Evolutionary conservation across 2,113 vertebrate genomes (phyloP).

Genomic region (Nesogale talazaci): DNA sequence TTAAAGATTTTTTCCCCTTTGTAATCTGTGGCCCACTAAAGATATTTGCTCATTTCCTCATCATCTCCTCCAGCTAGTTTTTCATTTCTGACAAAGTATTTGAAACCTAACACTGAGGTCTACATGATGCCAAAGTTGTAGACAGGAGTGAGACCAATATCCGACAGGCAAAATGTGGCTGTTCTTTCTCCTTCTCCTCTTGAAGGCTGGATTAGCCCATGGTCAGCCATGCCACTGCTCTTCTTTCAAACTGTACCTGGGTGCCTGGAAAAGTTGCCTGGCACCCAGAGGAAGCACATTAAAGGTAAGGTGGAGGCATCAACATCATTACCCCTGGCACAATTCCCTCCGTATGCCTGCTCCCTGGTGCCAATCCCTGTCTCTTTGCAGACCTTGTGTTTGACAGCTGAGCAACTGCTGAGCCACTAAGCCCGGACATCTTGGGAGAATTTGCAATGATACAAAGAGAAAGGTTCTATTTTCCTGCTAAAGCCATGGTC

Average conservation of each 20-base stretch:
- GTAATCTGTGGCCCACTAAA: conserved; percentile 1
- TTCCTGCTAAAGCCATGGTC: background rate
- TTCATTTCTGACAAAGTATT: conserved; percentile 30
- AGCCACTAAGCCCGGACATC: conserved; percentile 50
- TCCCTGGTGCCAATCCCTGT: conserved; percentile 5
- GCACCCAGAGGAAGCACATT: background rate
- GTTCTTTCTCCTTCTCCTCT: background rate
- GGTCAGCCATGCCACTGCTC: background rate
- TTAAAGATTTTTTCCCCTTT: conserved; percentile 46
- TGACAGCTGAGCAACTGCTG: conserved; percentile 32
- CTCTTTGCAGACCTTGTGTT: background rate
- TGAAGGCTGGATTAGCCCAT: background rate
- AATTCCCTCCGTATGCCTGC: background rate
- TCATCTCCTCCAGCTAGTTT: background rate
- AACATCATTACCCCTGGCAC: background rate
- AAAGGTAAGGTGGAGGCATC: background rate
- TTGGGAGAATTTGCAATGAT: conserved; percentile 52
- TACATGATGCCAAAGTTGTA: background rate
- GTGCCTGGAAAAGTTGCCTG: conserved; percentile 25
- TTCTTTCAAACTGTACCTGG: background rate
- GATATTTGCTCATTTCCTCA: conserved; percentile 7
- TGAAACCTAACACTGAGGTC: background rate
- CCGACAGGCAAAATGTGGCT: background rate
- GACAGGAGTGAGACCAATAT: background rate
- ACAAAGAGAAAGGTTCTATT: conserved; percentile 22